Percentiles rank a stretch among this genome's conserved stretches.
phyloP scores from a whole-genome alignment of 2,888 invertebrate genomes.

The Tetragonula carbonaria region DNA sequence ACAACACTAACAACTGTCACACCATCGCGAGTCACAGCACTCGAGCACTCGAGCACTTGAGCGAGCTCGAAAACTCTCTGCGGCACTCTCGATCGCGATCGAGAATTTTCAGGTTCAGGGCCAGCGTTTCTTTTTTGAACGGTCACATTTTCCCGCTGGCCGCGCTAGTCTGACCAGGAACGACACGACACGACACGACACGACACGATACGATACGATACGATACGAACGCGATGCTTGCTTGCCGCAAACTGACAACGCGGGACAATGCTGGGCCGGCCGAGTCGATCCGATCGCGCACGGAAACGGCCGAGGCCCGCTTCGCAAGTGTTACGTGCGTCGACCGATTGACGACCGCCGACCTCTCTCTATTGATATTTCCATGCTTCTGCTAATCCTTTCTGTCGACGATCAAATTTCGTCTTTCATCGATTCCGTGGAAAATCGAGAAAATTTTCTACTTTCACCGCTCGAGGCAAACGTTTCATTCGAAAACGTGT shows the following conservation, averaged over 20 bases:
- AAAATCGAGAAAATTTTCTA: neutral
- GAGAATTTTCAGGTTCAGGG: neutral
- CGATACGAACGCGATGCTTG: slow-evolving; percentile 76
- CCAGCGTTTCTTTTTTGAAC: slow-evolving; percentile 44
- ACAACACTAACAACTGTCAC: slow-evolving; percentile 39
- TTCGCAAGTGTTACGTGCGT: slow-evolving; percentile 61
- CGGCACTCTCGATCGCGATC: neutral
- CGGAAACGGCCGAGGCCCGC: slow-evolving; percentile 76
- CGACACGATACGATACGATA: neutral
- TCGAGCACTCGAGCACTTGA: neutral
- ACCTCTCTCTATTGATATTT: slow-evolving; percentile 64
- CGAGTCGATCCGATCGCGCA: slow-evolving; percentile 75
- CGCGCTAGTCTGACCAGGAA: slow-evolving; percentile 14
- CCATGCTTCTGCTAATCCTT: slow-evolving; percentile 61
- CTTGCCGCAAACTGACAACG: slow-evolving; percentile 81
- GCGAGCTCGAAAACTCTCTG: neutral
- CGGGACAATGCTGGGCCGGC: slow-evolving; percentile 72
- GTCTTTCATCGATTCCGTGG: slow-evolving; percentile 14
- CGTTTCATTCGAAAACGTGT: too few species aligned
- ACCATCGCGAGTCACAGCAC: slow-evolving; percentile 8
- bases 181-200: neutral
- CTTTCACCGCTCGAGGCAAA: too few species aligned
- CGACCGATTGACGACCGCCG: slow-evolving; percentile 64
- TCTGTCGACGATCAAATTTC: slow-evolving; percentile 47
- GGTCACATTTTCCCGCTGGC: slow-evolving; percentile 68